These are phyloP conservation scores for Aplochiton taeniatus DNA, from an alignment of 2,797 vertebrate genomes.

Conservation along the genomic window DNA sequence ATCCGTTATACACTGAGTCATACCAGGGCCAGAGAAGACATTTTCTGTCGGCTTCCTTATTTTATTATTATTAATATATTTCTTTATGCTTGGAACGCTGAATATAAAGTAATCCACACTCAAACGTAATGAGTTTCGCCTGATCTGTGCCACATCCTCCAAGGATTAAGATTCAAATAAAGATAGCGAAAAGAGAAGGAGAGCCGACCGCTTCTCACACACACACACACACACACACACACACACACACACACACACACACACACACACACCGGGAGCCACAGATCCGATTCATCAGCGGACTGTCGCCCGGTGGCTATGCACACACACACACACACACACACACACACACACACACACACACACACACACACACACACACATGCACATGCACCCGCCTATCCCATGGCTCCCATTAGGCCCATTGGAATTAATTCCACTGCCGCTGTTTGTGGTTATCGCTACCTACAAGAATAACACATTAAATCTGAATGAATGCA, in stretches of 20 bases:
- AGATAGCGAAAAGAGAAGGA: slow-evolving; percentile 25
- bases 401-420: slow-evolving; percentile 28
- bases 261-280: neutral
- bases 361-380: neutral
- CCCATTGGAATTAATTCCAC: slow-evolving; percentile 43
- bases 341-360: neutral
- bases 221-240: neutral
- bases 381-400: slow-evolving; percentile 17
- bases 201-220: neutral
- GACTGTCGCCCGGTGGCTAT: too few relatives aligned
- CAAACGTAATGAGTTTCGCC: slow-evolving; percentile 52
- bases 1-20: slow-evolving; percentile 48
- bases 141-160: slow-evolving; percentile 33
- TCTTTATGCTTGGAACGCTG: neutral
- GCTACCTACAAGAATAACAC: slow-evolving; percentile 49
- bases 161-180: slow-evolving; percentile 25
- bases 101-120: slow-evolving; percentile 38
- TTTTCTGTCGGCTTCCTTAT: neutral
- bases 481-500: slow-evolving; percentile 63
- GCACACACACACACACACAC: neutral
- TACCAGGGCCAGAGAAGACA: neutral
- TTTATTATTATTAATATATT: too few relatives aligned
- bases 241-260: slow-evolving; percentile 3
- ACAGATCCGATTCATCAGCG: too few relatives aligned
- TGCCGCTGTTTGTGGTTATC: slow-evolving; percentile 52